Evolutionary conservation across 2,113 vertebrate species (phyloP), one percentile per base, ranked within the genome.

Genomic region (Amphilophus citrinellus): DNA sequence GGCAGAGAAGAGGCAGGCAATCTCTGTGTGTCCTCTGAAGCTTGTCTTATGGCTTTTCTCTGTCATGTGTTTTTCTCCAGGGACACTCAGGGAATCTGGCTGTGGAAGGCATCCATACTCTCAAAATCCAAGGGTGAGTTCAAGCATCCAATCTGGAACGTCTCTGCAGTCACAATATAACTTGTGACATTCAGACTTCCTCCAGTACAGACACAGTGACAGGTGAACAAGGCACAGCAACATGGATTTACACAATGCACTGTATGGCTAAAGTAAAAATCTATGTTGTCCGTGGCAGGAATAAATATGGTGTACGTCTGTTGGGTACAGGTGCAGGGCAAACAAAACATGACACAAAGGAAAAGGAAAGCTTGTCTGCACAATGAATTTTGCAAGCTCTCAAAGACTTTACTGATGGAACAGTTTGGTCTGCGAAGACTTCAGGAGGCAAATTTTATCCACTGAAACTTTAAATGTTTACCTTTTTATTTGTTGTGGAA

Each of bases 11-110:
- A 89, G 86, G 89, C 84, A 93, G 84, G 91, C 89, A 92, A 92
- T 92, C 91, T 94, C 80, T 88, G 82, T 83, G 61, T 91, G 91
- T 92, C 90, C 90, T 92, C 91, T 92, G 92, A 91, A 93, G 92
- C 88, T 92, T 91, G 91, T 93, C 91, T 93, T 94, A 91, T 94
- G 89, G 90, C 91, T 93, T 92, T 93, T 91, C 82, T 88, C 92
- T 89, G 91, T 90, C 94, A 92, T 88, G 88, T 87, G 88, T 90
- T 87, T 91, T 86, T 93, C 91, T 93, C 92, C 88, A 80, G 93
- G 91, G 95, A 91, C 90, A 78, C 80, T 80, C 79, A 32, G 61
- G 62, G 91, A 91, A 93, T 93, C 87, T 92, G 89, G 77, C 85
- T 87, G 79, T 84, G 82, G 86, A 89, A 90, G 80, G 77, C 90